Evolutionary conservation across 2,888 invertebrate species (phyloP).

Genomic region (Ischnura elegans): DNA sequence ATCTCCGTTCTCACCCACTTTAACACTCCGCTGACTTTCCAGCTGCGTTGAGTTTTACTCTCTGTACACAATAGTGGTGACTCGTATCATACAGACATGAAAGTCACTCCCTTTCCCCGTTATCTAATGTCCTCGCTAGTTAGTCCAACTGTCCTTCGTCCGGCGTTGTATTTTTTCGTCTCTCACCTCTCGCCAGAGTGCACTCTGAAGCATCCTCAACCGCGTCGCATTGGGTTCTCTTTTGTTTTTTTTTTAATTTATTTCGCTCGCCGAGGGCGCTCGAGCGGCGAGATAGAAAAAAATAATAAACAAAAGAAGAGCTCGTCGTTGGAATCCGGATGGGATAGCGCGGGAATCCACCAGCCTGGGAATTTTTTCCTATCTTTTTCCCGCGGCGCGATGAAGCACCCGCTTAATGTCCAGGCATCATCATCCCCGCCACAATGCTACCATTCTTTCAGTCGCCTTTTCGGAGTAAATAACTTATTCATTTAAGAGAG

Average conservation of each 20-base stretch:
- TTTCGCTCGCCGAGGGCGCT: background rate
- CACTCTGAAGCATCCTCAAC: background rate
- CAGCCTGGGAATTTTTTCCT: background rate
- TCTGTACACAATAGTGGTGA: too few species aligned
- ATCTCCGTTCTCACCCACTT: too few species aligned
- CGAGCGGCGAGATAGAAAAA: background rate
- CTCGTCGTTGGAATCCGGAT: conserved; percentile 6
- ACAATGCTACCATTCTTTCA: background rate
- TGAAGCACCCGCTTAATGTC: background rate
- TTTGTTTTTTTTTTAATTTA: too few species aligned
- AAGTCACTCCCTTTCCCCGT: too few species aligned
- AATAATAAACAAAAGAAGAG: too few species aligned
- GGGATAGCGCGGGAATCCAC: background rate
- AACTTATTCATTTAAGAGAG: conserved; percentile 17
- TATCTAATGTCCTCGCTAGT: background rate
- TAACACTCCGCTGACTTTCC: too few species aligned
- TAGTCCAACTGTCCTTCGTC: too few species aligned
- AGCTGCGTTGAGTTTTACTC: too few species aligned
- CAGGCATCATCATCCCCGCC: background rate
- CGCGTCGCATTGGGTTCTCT: background rate
- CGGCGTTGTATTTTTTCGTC: background rate
- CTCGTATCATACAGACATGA: background rate
- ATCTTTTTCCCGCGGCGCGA: background rate
- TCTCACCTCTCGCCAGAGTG: background rate
- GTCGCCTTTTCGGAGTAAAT: background rate